A percentile compares a stretch with the other conserved stretches of the same genome.
phyloP scores from a whole-genome alignment of 2,797 vertebrate genomes.

The Pipistrellus kuhlii region DNA sequence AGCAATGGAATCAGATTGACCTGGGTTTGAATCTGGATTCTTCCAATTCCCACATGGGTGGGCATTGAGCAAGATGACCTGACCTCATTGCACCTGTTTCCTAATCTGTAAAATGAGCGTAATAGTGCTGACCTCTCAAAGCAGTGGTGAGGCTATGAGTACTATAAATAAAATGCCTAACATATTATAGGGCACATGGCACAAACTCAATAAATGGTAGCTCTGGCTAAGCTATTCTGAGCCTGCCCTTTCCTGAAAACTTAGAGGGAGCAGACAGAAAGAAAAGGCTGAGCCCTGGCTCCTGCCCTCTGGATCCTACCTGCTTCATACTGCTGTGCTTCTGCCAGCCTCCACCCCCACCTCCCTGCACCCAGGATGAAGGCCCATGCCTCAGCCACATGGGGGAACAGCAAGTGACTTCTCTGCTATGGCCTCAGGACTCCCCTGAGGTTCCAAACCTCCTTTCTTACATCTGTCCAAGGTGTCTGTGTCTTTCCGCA shows the following conservation, averaged over 20 bases:
- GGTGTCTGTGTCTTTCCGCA: background rate
- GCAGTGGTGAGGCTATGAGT: background rate
- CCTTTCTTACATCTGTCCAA: background rate
- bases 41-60: background rate
- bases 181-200: background rate
- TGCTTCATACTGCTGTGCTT: background rate
- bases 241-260: background rate
- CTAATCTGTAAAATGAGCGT: background rate
- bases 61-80: background rate
- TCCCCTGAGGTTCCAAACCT: background rate
- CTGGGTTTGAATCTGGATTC: slow-evolving; percentile 27
- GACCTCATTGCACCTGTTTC: background rate
- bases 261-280: background rate
- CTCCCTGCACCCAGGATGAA: background rate
- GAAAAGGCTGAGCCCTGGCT: background rate
- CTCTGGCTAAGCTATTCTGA: background rate
- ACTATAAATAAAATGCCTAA: background rate
- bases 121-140: background rate
- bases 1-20: background rate
- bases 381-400: background rate
- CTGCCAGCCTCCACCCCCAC: background rate
- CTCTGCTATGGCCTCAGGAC: background rate
- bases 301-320: background rate
- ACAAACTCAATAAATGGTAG: background rate
- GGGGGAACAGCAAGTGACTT: background rate